Evolutionary conservation across 1,140 invertebrate genomes (phyloP), one percentile per base, ranked within the genome.

Genomic region (Latrodectus geometricus): DNA sequence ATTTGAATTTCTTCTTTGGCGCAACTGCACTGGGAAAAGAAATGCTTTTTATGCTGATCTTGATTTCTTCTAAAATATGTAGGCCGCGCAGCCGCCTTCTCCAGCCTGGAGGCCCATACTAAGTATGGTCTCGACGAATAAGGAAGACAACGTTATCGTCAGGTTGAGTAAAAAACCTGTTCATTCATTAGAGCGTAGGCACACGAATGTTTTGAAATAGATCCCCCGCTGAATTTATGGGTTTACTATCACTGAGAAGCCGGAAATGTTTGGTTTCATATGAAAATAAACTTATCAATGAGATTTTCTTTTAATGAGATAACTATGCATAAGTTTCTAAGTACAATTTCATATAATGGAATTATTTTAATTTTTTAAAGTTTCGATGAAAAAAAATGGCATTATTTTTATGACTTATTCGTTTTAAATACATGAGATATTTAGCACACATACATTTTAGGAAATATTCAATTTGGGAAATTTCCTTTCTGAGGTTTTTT

Each of bases 61-160:
- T 74, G 81, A 84, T 84, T 49, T 9, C 68, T 61, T 61, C 17
- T 11, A 23, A 73, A 72, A 68, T 84, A 84, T 84, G 81, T 84
- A 76, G 81, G 81, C 81, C 81, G 81, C n/a, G 48, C 54, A 12
- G 81, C 81, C 81, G 81, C 81, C 81, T 75, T 75, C 72, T 73
- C 17, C 8, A 12, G 23, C 66, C 68, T 23, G 77, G 80, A 82
- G 70, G 80, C 80, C 80, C 80, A 82, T 75, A 84, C 81, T 76
- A 56, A 84, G 81, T 84, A 84, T 75, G 72, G 81, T 70, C 54
- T 76, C 17, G 72, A 35, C 81, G 73, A 75, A 76, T 54, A 70
- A 84, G 81, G 81, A 84, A 84, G 81, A 52, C 48, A 20, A 48
- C 50, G n/a, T 66, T 23, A n/a, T 20, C 65, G 61, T 14, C 54